These are phyloP conservation scores for Anthoptus insignis DNA, from an alignment of 2,888 invertebrate genomes.

Conservation along the genomic window DNA sequence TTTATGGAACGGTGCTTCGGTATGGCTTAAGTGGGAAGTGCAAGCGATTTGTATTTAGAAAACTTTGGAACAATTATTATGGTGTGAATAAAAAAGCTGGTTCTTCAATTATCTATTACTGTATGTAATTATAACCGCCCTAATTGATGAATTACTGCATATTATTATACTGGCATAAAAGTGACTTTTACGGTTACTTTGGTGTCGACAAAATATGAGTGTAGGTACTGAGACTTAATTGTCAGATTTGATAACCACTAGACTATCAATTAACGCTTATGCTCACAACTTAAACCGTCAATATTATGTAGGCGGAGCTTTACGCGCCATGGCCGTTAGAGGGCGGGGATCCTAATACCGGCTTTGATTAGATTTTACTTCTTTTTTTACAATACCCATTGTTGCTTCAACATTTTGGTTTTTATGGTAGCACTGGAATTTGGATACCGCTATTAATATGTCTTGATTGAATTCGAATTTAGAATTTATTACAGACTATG, in stretches of 20 bases:
- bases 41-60: slow-evolving; percentile 42
- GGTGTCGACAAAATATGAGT: too few relatives aligned
- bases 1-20: slow-evolving; percentile 73
- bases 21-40: slow-evolving; percentile 53
- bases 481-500: slow-evolving; percentile 49
- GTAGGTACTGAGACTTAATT: too few relatives aligned
- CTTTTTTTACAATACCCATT: slow-evolving; percentile 70
- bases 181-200: too few relatives aligned
- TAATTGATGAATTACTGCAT: too few relatives aligned
- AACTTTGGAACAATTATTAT: too few relatives aligned
- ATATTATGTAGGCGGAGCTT: slow-evolving; percentile 61
- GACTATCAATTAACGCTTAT: slow-evolving; percentile 46
- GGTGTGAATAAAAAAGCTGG: too few relatives aligned
- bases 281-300: slow-evolving; percentile 50
- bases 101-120: too few relatives aligned
- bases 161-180: too few relatives aligned
- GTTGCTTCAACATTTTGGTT: slow-evolving; percentile 52
- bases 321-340: slow-evolving; percentile 57
- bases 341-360: slow-evolving; percentile 72
- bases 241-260: too few relatives aligned
- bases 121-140: too few relatives aligned
- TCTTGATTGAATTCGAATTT: slow-evolving; percentile 53
- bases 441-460: slow-evolving; percentile 48
- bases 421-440: slow-evolving; percentile 54
- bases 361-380: slow-evolving; percentile 79